A percentile compares a stretch with the other conserved stretches of the same genome.
phyloP scores from a whole-genome alignment of 2,113 vertebrate genomes.

The Alouatta palliata region DNA sequence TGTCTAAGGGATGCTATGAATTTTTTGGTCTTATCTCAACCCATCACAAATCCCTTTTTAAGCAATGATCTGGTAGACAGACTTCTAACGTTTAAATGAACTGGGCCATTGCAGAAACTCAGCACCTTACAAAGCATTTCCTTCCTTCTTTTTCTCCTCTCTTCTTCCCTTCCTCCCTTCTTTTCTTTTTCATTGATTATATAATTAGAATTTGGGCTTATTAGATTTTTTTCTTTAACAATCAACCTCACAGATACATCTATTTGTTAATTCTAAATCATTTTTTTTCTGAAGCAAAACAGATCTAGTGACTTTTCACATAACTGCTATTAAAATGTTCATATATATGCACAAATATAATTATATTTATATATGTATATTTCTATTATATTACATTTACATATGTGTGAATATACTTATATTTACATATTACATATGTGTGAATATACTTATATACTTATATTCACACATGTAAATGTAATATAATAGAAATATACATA shows the following conservation, averaged over 20 bases:
- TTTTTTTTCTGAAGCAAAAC: neutral
- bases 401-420: neutral
- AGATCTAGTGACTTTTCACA: neutral
- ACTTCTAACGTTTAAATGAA: neutral
- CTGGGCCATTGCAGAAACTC: neutral
- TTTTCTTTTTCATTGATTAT: neutral
- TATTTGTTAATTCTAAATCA: neutral
- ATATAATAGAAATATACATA: too few relatives aligned
- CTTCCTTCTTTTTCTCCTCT: neutral
- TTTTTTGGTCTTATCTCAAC: neutral
- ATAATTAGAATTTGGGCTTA: neutral
- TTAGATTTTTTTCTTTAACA: neutral
- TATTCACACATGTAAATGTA: too few relatives aligned
- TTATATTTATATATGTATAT: neutral
- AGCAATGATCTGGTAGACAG: neutral
- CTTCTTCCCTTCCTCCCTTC: neutral
- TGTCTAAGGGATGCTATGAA: neutral
- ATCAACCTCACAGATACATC: neutral
- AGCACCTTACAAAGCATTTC: neutral
- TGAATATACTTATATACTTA: too few relatives aligned
- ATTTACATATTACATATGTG: too few relatives aligned
- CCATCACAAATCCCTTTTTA: neutral
- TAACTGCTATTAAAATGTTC: neutral
- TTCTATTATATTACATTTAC: neutral
- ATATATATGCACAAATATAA: neutral